Base-by-base conservation (phyloP, 2,797 vertebrate genomes). In the Tachyglossus aculeatus region DNA sequence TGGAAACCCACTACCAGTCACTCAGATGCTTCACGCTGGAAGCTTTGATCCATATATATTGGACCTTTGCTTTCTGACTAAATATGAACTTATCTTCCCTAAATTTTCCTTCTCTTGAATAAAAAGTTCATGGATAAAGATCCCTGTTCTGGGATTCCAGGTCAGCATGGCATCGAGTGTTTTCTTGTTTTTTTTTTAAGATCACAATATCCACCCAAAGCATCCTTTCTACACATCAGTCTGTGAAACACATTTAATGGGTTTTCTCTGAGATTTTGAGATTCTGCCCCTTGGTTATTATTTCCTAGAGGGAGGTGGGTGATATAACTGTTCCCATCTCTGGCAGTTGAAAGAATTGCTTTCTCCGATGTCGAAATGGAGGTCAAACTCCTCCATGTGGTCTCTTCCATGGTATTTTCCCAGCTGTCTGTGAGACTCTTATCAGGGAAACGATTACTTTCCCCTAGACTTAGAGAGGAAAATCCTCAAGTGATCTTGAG, bases 41-140 rank as follows among this genome's bases (percentile, higher is more conserved):
- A 55, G 6, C 24, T 60, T 3, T 11, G 37, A 21, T 56, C 59
- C 55, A 63, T 21, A 62, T 67, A 8, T 33, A 22, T 54, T 74
- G n/a, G n/a, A n/a, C n/a, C n/a, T n/a, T n/a, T n/a, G n/a, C n/a
- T n/a, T n/a, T n/a, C n/a, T n/a, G n/a, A n/a, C n/a, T n/a, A n/a
- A n/a, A n/a, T n/a, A n/a, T n/a, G n/a, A n/a, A n/a, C n/a, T n/a
- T n/a, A n/a, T n/a, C n/a, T n/a, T n/a, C n/a, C n/a, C n/a, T n/a
- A n/a, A n/a, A n/a, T 48, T 1, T 57, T 74, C 44, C 43, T 0
- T 3, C 2, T 6, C 9, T 37, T 2, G 38, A 33, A 41, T n/a
- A 27, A 41, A 24, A 1, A 18, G 8, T 56, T 9, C 1, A 1
- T 47, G 19, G 6, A 25, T 1, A 37, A 1, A 66, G 1, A 0